phyloP scores from a whole-genome alignment of 2,888 invertebrate species.

The Gymnosoma rotundatum region DNA sequence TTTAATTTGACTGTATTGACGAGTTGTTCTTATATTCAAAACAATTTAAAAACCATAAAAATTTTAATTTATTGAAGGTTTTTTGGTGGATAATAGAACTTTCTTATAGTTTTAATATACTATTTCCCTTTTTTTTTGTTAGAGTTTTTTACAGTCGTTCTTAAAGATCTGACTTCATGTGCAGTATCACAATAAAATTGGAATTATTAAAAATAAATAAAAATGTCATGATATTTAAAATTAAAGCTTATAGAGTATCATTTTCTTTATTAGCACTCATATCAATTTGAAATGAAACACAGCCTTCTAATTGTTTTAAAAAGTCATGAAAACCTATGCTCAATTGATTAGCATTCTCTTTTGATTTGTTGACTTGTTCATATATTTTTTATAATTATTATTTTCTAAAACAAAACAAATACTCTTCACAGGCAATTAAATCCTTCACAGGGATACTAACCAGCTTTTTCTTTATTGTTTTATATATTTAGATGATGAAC shows the following conservation, averaged over 20 bases:
- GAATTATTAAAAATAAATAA: too few species aligned
- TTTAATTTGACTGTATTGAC: too few species aligned
- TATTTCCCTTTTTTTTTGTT: too few species aligned
- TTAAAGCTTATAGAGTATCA: background rate
- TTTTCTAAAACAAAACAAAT: conserved; percentile 62
- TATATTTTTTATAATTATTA: conserved; percentile 19
- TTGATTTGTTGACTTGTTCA: background rate
- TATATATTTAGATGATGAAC: conserved; percentile 19
- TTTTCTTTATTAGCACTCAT: background rate
- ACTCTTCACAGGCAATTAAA: conserved; percentile 66
- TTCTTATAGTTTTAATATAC: too few species aligned
- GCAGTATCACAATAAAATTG: too few species aligned
- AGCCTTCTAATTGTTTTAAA: conserved; percentile 36
- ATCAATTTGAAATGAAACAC: background rate
- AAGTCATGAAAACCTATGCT: conserved; percentile 54
- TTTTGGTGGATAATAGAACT: background rate
- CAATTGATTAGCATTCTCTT: conserved; percentile 13
- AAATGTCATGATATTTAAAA: too few species aligned
- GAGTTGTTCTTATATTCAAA: too few species aligned
- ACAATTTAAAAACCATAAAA: too few species aligned
- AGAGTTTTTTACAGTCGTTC: too few species aligned
- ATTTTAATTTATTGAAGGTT: too few species aligned
- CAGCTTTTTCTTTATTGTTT: conserved; percentile 34
- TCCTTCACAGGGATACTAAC: conserved; percentile 55
- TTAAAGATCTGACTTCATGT: too few species aligned